Percentiles rank a stretch among this genome's conserved stretches.
phyloP scores from a whole-genome alignment of 1,140 invertebrate genomes.

The Diploscapter pachys region DNA sequence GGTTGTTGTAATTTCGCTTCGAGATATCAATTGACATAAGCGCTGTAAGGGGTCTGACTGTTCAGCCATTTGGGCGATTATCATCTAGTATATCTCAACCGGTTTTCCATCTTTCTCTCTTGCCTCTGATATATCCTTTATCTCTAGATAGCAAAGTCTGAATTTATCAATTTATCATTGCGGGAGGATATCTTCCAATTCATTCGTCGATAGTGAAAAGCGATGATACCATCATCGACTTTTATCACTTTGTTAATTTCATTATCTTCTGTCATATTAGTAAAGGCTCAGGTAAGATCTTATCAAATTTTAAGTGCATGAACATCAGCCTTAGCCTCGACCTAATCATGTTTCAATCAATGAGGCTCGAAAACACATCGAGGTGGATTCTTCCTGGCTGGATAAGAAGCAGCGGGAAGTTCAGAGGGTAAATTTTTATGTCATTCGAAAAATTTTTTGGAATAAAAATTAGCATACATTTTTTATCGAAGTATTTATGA shows the following conservation, averaged over 20 bases:
- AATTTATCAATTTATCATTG: too few species aligned
- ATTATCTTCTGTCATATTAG: background rate
- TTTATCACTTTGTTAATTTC: background rate
- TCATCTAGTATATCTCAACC: too few species aligned
- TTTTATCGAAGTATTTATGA: background rate
- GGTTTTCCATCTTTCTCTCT: too few species aligned
- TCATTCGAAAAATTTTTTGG: conserved; percentile 1
- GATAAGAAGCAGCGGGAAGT: conserved; percentile 48
- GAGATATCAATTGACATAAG: too few species aligned
- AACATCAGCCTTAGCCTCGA: background rate
- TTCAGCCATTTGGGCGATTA: too few species aligned
- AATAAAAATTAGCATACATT: background rate
- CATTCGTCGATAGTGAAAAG: too few species aligned
- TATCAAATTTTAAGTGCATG: background rate
- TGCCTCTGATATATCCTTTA: too few species aligned
- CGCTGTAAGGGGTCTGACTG: too few species aligned
- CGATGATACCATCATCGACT: too few species aligned
- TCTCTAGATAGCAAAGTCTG: too few species aligned
- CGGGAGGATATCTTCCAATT: too few species aligned
- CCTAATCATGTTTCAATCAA: conserved; percentile 55
- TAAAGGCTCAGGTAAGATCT: conserved; percentile 5
- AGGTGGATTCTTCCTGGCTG: conserved; percentile 52
- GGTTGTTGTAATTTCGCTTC: too few species aligned
- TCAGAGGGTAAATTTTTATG: conserved; percentile 40
- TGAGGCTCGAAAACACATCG: conserved; percentile 55